Evolutionary conservation across 2,797 vertebrate genomes (phyloP), one percentile per base, ranked within the genome.

Genomic region (Tapera naevia): DNA sequence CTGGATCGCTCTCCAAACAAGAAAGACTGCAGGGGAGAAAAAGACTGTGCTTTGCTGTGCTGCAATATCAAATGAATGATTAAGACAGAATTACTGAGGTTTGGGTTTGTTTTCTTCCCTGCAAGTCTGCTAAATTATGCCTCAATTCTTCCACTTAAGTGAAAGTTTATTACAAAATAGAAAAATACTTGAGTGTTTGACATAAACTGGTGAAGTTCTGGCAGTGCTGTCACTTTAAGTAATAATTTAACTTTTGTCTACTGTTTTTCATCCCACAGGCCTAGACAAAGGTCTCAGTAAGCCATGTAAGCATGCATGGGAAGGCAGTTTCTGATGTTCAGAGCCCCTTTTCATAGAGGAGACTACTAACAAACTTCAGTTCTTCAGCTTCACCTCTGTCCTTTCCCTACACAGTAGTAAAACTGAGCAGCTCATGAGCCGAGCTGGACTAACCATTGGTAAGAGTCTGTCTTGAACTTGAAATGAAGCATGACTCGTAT

Each of bases 221-320:
- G 23, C 18, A 45, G 10, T 65, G 65, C 43, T 74, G 46, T 39
- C 18, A 4, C 14, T 53, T 27, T 32, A 71, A 45, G 62, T 10
- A 2, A 14, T 70, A 4, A 24, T 75, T 66, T 51, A 84, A 11
- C 12, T 27, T n/a, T 9, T 43, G n/a, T 45, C 30, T 6, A 2
- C 8, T 5, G 5, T 13, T 91, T 50, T 51, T n/a, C 10, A 37
- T 33, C 19, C 30, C 19, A 5, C 16, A 43, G 30, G 25, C 28
- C 17, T 58, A 4, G 58, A 21, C 8, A 57, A 18, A 41, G 18
- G 11, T 33, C 54, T 56, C 8, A 0, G 22, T 17, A 11, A 79
- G 51, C 27, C 3, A 1, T 5, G 5, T 8, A 10, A 17, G 32
- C 2, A 16, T 9, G 13, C 4, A 16, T 3, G 25, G 32, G 23